phyloP scores from a whole-genome alignment of 2,113 vertebrate species.

The Marcusenius ussheri region DNA sequence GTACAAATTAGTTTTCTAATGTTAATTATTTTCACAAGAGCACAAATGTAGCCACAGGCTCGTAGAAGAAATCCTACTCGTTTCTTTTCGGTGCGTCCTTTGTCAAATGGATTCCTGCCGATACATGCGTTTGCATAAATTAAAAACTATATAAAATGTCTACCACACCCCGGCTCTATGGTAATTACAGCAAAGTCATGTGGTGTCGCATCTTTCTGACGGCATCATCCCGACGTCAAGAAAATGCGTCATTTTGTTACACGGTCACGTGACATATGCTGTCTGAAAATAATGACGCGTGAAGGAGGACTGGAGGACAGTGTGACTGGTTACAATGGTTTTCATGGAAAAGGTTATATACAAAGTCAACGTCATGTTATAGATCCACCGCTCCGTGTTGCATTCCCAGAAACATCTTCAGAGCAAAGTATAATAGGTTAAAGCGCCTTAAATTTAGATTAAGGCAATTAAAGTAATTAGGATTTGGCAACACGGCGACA shows the following conservation, averaged over 20 bases:
- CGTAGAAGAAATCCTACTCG: not conserved
- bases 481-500: not conserved
- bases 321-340: not conserved
- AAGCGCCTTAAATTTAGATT: not conserved
- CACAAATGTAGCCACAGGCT: not conserved
- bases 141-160: not conserved
- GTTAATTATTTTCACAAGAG: not conserved
- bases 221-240: not conserved
- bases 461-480: not conserved
- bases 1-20: not conserved
- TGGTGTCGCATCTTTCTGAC: not conserved
- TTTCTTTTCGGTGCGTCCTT: not conserved
- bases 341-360: not conserved
- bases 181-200: not conserved
- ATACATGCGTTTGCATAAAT: not conserved
- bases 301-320: not conserved
- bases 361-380: not conserved
- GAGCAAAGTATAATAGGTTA: not conserved
- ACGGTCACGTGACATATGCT: not conserved
- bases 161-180: not conserved
- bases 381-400: not conserved
- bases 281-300: not conserved
- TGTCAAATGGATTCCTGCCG: not conserved
- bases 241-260: not conserved
- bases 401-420: not conserved